These are phyloP conservation scores for Rhyzopertha dominica DNA, from an alignment of 1,140 invertebrate species.

Conservation along the genomic window DNA sequence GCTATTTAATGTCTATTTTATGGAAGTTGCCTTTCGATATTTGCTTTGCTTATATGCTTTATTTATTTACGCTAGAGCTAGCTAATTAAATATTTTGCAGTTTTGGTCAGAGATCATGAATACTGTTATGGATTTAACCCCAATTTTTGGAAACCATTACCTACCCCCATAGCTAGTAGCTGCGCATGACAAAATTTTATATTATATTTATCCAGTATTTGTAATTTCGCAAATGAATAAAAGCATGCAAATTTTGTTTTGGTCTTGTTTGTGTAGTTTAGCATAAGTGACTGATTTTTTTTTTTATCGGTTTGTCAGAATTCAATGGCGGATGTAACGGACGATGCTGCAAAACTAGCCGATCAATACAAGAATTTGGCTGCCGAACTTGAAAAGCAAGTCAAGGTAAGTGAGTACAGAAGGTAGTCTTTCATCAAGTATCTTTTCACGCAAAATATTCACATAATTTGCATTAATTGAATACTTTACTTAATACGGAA, in stretches of 20 bases:
- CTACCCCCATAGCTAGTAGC: not conserved
- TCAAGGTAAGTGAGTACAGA: constrained; percentile 36
- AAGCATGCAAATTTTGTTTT: constrained; percentile 36
- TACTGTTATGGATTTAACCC: constrained; percentile 5
- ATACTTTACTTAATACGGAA: no score
- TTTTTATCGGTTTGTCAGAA: constrained; percentile 31
- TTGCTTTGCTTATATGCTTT: no score
- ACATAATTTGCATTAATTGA: no score
- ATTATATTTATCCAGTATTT: no score
- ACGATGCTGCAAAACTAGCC: constrained; percentile 23
- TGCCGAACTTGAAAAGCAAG: constrained; percentile 37
- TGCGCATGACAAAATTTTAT: no score
- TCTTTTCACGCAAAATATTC: no score
- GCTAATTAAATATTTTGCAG: constrained; percentile 13
- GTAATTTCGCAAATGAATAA: constrained; percentile 20
- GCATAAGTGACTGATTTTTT: no score
- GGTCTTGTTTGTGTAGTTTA: constrained; percentile 26
- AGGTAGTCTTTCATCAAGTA: no score
- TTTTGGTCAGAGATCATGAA: constrained; percentile 15
- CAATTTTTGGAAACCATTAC: constrained; percentile 3
- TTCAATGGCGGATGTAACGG: constrained; percentile 20
- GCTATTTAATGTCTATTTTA: no score
- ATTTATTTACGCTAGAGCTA: no score
- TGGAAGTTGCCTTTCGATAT: no score
- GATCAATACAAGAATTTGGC: constrained; percentile 36